Evolutionary conservation across 1,140 invertebrate genomes (phyloP).

Genomic region (Eumaeus atala): DNA sequence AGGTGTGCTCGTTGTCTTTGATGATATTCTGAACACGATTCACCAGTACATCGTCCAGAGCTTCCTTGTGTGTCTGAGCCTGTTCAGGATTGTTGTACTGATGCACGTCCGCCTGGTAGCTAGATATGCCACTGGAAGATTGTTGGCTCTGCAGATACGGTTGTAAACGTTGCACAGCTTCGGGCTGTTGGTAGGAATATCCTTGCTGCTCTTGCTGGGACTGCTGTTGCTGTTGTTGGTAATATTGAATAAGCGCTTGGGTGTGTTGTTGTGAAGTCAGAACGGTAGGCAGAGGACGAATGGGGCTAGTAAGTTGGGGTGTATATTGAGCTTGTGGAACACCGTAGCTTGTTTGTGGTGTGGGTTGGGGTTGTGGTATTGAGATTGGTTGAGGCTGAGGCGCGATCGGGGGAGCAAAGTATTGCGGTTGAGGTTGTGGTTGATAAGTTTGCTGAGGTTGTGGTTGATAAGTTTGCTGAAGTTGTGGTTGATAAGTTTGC

Average conservation of each 20-base stretch:
- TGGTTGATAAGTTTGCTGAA: constrained; percentile 3
- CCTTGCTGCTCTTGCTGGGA: constrained; percentile 16
- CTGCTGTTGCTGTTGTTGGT: constrained; percentile 24
- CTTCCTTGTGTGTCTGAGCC: constrained; percentile 38
- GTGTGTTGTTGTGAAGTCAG: constrained; percentile 23
- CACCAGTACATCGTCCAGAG: constrained; percentile 51
- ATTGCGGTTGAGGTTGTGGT: constrained; percentile 13
- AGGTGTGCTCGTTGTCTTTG: constrained; percentile 51
- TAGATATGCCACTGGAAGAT: constrained; percentile 28
- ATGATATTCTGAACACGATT: constrained; percentile 50
- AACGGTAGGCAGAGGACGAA: constrained; percentile 15
- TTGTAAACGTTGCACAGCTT: constrained; percentile 21
- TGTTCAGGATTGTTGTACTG: constrained; percentile 38
- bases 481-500: constrained; percentile 16
- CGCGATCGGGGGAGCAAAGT: constrained; percentile 14
- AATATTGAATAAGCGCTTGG: constrained; percentile 20
- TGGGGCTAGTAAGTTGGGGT: constrained; percentile 17
- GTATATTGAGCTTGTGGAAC: constrained; percentile 24
- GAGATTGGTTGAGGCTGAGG: constrained; percentile 18
- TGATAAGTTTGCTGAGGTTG: constrained; percentile 7
- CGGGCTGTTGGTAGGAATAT: constrained; percentile 36
- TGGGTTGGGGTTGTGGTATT: constrained; percentile 22
- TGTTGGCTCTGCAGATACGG: constrained; percentile 32
- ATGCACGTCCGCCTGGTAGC: constrained; percentile 47
- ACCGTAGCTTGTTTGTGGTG: constrained; percentile 22